A percentile compares a stretch with the other conserved stretches of the same genome.
Evolutionary conservation across 2,113 vertebrate genomes (phyloP).

Genomic region (Daphoenositta chrysoptera): DNA sequence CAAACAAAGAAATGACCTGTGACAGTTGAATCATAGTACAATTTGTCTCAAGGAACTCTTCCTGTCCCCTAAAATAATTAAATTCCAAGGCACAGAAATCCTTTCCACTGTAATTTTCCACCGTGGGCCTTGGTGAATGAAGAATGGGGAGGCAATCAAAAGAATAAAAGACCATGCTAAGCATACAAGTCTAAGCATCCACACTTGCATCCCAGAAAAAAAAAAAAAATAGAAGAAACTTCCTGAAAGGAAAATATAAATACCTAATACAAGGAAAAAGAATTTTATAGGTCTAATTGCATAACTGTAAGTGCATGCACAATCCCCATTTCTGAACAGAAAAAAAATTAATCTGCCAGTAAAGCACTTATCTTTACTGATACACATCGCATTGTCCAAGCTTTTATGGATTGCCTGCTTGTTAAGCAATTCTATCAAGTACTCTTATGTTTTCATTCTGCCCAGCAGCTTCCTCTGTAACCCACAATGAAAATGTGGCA

Average conservation of each 20-base stretch:
- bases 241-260: not conserved
- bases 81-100: not conserved
- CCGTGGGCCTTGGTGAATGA: not conserved
- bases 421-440: not conserved
- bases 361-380: not conserved
- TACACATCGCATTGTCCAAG: not conserved
- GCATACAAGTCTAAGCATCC: not conserved
- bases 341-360: not conserved
- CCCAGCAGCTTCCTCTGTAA: not conserved
- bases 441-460: not conserved
- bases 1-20: not conserved
- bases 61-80: not conserved
- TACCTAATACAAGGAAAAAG: not conserved
- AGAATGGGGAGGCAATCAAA: not conserved
- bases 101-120: constrained; percentile 6
- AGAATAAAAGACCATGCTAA: not conserved
- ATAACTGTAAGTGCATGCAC: not conserved
- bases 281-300: not conserved
- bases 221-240: not conserved
- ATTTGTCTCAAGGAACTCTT: not conserved
- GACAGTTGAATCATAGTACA: not conserved
- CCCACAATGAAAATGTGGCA: not conserved
- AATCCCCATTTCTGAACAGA: not conserved
- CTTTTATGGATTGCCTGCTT: not conserved
- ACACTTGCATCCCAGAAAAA: not conserved